These are phyloP conservation scores for Piezodorus guildinii DNA, from an alignment of 1,140 invertebrate species.

Conservation along the genomic window DNA sequence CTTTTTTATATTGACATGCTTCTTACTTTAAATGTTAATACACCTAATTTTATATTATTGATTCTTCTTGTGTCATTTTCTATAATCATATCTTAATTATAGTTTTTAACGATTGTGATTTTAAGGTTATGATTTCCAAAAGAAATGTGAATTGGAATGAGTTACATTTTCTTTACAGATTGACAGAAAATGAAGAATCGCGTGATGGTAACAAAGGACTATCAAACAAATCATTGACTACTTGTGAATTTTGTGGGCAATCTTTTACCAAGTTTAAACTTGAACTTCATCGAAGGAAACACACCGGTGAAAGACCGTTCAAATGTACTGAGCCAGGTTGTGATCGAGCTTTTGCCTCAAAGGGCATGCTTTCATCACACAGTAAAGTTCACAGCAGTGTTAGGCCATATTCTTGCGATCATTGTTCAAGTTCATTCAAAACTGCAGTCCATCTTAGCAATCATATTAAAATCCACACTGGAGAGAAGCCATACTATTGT, in stretches of 20 bases:
- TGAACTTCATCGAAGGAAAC: conserved; percentile 11
- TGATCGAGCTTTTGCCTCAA: conserved; percentile 1
- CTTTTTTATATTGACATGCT: not conserved
- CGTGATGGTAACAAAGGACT: not conserved
- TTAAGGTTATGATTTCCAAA: no score
- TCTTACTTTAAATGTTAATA: not conserved
- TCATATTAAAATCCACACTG: conserved; percentile 56
- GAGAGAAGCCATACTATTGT: conserved; percentile 53
- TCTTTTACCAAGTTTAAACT: conserved; percentile 17
- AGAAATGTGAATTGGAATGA: not conserved
- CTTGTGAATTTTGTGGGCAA: conserved; percentile 8
- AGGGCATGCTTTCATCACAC: conserved; percentile 8
- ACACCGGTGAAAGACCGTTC: conserved; percentile 16
- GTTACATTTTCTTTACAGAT: conserved; percentile 9
- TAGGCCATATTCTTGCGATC: not conserved
- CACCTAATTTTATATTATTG: no score
- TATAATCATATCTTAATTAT: not conserved
- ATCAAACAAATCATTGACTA: not conserved
- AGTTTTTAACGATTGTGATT: not conserved
- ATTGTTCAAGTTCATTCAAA: conserved; percentile 13
- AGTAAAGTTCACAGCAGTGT: not conserved
- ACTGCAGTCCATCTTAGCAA: conserved; percentile 41
- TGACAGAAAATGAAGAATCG: not conserved
- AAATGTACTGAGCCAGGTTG: conserved; percentile 2
- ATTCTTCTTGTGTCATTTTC: not conserved